Evolutionary conservation across 64 coral and sea anemone genomes (phyloP).

Genomic region (Dendrophyllia cribrosa): DNA sequence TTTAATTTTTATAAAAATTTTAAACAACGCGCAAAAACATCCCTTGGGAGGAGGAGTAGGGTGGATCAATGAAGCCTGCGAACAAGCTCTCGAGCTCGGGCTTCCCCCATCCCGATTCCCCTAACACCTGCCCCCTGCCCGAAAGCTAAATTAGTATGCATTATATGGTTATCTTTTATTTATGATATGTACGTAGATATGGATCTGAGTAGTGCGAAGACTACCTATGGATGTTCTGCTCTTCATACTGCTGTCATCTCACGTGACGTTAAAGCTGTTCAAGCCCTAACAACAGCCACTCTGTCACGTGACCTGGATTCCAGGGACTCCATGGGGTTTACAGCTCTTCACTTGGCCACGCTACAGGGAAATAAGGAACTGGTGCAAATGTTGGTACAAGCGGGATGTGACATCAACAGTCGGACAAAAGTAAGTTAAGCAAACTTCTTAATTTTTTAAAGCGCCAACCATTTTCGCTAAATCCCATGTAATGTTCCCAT

Average conservation of each 20-base stretch:
- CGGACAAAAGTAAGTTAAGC: conserved; percentile 39
- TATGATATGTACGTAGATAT: neutral
- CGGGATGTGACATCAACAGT: conserved; percentile 39
- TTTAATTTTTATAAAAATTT: no score
- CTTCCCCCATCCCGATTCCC: no score
- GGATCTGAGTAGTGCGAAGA: neutral
- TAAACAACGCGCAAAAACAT: no score
- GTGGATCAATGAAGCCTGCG: no score
- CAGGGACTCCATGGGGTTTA: conserved; percentile 67
- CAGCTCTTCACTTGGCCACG: conserved; percentile 59
- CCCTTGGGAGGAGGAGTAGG: no score
- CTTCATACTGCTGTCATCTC: conserved; percentile 62
- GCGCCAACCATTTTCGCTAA: neutral
- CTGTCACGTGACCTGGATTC: conserved; percentile 21
- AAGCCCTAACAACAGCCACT: neutral
- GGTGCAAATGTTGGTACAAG: conserved; percentile 25
- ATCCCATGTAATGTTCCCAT: no score
- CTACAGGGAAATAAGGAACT: conserved; percentile 31
- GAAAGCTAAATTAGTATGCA: no score
- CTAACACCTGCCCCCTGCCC: no score
- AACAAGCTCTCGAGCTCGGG: no score
- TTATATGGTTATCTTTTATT: no score
- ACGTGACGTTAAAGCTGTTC: conserved; percentile 30
- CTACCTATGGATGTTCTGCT: conserved; percentile 22
- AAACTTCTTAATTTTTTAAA: neutral